Evolutionary conservation across 1,140 invertebrate genomes (phyloP), one percentile per base, ranked within the genome.

Genomic region (Saxidomus purpurata): DNA sequence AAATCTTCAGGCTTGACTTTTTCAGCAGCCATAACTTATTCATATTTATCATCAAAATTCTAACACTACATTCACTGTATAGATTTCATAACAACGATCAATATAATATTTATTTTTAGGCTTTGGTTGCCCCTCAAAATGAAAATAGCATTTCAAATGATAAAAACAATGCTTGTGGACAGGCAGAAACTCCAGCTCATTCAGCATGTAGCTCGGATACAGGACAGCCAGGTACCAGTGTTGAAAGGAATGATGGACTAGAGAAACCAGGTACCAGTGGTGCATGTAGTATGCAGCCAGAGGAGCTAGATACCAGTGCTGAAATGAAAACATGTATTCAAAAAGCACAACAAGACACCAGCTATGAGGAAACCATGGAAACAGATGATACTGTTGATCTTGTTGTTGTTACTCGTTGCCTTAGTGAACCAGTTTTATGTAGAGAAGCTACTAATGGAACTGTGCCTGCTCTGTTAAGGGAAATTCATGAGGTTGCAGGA

Each of bases 371-470:
- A 22, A 36, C 25, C 9, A 69, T 69, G 36, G 61, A 88, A 28
- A 77, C 38, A 28, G 86, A 80, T 47, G 63, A 71, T 13, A 25
- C 55, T 38, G 79, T 89, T 43, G 87, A 89, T 38, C 13, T 76
- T 61, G 81, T 36, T 8, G 52, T 89, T 43, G 80, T 89, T 0
- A 71, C 61, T 13, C 80, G 76, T 38, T 89, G 81, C 55, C 71
- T 89, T n/a, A 89, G 71, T 83, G 87, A 89, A 36, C 87, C 87
- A 59, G 55, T 82, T 0, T 49, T 89, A 36, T 89, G 87, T 74
- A 38, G 81, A 34, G 87, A 89, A 31, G 79, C 87, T 28, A 22
- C 38, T n/a, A 61, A 89, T 61, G 81, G 80, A 6, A 19, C 38
- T 31, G 49, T 88, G n/a, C 86, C 86, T 13, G 43, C 80, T 9